Conservation (phyloP, 2,888 invertebrate species). For the Furcula furcula region DNA sequence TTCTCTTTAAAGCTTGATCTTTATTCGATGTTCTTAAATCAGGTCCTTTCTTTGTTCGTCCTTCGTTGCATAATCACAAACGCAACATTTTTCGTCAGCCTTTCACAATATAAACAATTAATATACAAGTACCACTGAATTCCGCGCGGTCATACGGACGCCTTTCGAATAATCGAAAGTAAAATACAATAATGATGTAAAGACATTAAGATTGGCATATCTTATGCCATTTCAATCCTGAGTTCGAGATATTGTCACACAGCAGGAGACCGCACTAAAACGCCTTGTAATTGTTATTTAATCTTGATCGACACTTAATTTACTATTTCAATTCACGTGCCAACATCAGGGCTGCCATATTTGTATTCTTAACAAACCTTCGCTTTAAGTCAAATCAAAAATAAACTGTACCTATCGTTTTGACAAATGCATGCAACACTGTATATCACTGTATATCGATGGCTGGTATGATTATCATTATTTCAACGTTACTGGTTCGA, state of each 20-base stretch:
- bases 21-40: too few relatives aligned
- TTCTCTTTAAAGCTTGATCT: too few relatives aligned
- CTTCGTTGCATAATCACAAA: too few relatives aligned
- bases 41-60: too few relatives aligned
- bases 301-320: constrained; percentile 32
- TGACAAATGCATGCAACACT: too few relatives aligned
- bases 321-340: constrained; percentile 27
- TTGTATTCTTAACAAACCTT: too few relatives aligned
- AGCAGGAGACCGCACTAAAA: constrained; percentile 37
- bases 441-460: too few relatives aligned
- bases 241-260: constrained; percentile 11
- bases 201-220: neutral
- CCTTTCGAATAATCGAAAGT: neutral
- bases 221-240: neutral
- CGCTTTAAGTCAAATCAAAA: too few relatives aligned
- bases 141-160: neutral
- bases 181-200: neutral
- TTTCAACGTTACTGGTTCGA: too few relatives aligned
- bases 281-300: constrained; percentile 35
- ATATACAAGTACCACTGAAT: neutral
- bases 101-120: neutral
- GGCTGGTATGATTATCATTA: too few relatives aligned
- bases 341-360: constrained; percentile 19
- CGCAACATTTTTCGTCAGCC: too few relatives aligned
- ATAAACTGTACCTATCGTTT: too few relatives aligned